These are phyloP conservation scores for Drosophila quinaria DNA, from an alignment of 2,888 invertebrate genomes.

Conservation along the genomic window DNA sequence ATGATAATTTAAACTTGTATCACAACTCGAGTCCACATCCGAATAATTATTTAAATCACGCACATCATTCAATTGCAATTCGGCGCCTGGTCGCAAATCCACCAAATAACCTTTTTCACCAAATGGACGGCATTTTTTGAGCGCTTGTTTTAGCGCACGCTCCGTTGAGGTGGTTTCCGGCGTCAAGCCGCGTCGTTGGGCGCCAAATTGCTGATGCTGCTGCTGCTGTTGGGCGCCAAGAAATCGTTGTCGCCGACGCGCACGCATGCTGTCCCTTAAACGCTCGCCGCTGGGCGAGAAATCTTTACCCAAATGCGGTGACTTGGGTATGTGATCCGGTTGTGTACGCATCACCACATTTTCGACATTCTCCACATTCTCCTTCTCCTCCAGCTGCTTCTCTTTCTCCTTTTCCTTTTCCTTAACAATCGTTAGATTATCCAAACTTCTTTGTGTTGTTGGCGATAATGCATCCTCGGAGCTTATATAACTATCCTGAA, in stretches of 20 bases:
- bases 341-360: conserved; percentile 68
- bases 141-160: conserved; percentile 79
- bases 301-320: conserved; percentile 85
- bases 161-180: conserved; percentile 76
- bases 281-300: conserved; percentile 85
- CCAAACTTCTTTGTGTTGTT: conserved; percentile 84
- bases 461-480: conserved; percentile 85
- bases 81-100: conserved; percentile 83
- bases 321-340: conserved; percentile 84
- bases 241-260: conserved; percentile 82
- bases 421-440: conserved; percentile 67
- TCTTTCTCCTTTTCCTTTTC: neutral
- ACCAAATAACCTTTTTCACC: conserved; percentile 85
- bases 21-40: conserved; percentile 86
- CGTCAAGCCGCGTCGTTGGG: conserved; percentile 45
- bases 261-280: conserved; percentile 85
- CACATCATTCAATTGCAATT: conserved; percentile 84
- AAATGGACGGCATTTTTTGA: conserved; percentile 82
- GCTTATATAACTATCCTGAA: conserved; percentile 86
- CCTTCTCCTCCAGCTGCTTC: conserved; percentile 29
- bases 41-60: conserved; percentile 85
- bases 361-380: conserved; percentile 53
- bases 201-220: conserved; percentile 23
- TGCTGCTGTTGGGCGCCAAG: conserved; percentile 68
- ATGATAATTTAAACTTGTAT: conserved; percentile 85